These are phyloP conservation scores for Turnix velox DNA, from an alignment of 2,113 vertebrate species.

Conservation along the genomic window DNA sequence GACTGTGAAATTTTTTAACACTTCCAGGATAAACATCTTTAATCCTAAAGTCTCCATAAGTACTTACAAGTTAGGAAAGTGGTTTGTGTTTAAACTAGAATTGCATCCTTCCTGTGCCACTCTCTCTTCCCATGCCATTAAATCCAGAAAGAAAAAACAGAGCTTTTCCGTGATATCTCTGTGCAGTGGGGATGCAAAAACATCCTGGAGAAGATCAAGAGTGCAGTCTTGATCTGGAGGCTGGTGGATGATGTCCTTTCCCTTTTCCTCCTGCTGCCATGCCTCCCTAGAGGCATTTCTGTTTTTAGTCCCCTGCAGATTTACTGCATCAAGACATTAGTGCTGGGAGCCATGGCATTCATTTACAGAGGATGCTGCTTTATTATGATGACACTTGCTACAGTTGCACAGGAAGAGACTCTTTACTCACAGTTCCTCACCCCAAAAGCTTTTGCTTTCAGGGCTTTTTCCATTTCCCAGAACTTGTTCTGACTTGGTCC, in stretches of 20 bases:
- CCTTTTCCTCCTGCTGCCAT: neutral
- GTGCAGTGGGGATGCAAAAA: neutral
- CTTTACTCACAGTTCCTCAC: neutral
- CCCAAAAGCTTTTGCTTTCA: neutral
- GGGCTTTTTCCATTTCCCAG: neutral
- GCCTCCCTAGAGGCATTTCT: neutral
- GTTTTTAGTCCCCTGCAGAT: neutral
- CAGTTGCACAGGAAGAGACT: neutral
- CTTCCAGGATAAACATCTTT: slow-evolving; percentile 9
- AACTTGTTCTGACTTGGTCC: neutral
- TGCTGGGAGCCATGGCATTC: neutral
- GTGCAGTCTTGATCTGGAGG: neutral
- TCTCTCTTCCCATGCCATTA: neutral
- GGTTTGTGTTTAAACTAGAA: neutral
- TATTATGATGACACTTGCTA: neutral
- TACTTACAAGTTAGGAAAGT: neutral
- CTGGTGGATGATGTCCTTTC: neutral
- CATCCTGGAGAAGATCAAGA: neutral
- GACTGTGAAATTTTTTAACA: neutral
- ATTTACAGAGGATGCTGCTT: neutral
- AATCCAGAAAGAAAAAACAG: neutral
- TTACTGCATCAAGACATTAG: neutral
- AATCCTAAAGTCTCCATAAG: neutral
- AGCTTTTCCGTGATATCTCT: neutral
- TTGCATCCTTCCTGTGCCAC: neutral